These are phyloP conservation scores for Myopa testacea DNA, from an alignment of 2,888 invertebrate genomes.

Conservation along the genomic window DNA sequence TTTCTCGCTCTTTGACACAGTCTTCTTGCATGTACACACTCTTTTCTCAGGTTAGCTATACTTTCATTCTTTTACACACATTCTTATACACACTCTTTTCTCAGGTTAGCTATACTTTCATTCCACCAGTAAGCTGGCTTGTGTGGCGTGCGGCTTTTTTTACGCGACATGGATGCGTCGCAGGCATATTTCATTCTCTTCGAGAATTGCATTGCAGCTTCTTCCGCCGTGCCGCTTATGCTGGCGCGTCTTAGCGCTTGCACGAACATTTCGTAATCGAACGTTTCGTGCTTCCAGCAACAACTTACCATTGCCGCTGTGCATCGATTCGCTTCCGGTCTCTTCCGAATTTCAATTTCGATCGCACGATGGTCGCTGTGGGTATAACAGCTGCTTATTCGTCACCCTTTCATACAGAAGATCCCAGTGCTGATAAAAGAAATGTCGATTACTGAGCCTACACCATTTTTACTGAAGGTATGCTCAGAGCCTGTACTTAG, in stretches of 20 bases:
- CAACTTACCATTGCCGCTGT: too few relatives aligned
- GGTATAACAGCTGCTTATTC: too few relatives aligned
- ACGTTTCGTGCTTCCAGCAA: not conserved
- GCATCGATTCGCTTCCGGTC: too few relatives aligned
- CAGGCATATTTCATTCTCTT: not conserved
- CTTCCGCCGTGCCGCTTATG: not conserved
- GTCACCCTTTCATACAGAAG: not conserved
- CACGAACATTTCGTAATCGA: not conserved
- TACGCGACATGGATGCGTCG: constrained; percentile 2
- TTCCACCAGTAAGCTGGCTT: constrained; percentile 8
- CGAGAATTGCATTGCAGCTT: not conserved
- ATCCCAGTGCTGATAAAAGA: not conserved
- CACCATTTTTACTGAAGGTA: not conserved
- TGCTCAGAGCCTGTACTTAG: not conserved
- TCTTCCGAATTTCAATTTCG: too few relatives aligned
- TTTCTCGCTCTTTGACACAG: not conserved
- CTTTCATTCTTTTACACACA: not conserved
- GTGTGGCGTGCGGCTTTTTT: not conserved
- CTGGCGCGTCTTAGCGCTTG: not conserved
- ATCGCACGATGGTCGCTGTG: too few relatives aligned
- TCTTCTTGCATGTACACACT: not conserved
- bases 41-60: too few relatives aligned
- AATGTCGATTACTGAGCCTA: not conserved
- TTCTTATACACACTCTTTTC: not conserved
- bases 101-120: not conserved